phyloP scores from a whole-genome alignment of 2,113 vertebrate species.

The Pica pica region DNA sequence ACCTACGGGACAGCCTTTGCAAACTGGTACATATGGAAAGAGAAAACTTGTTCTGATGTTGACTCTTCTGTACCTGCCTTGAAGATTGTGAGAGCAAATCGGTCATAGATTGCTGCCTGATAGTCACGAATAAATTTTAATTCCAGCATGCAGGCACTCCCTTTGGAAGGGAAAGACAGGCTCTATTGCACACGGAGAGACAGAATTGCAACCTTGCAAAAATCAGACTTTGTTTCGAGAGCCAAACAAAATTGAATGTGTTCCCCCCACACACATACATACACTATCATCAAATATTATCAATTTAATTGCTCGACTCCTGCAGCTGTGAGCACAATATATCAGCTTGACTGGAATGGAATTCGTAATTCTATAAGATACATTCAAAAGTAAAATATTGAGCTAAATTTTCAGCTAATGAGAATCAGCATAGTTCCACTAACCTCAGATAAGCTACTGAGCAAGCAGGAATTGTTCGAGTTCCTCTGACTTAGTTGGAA shows the following conservation, averaged over 20 bases:
- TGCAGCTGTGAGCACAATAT: conserved; percentile 50
- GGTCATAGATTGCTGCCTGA: conserved; percentile 46
- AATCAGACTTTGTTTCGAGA: conserved; percentile 35
- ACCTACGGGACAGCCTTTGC: not conserved
- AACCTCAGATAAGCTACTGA: conserved; percentile 53
- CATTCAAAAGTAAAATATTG: not conserved
- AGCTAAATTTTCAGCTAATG: conserved; percentile 39
- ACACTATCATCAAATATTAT: conserved; percentile 58
- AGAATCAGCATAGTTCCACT: conserved; percentile 43
- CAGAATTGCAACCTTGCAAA: conserved; percentile 53
- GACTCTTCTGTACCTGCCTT: not conserved
- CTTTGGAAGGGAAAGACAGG: conserved; percentile 45
- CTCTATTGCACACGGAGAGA: conserved; percentile 19
- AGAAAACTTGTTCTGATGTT: conserved; percentile 30
- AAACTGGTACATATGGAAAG: conserved; percentile 8
- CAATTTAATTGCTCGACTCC: conserved; percentile 57
- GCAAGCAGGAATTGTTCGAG: not conserved
- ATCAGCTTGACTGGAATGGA: conserved; percentile 55
- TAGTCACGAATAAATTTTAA: conserved; percentile 41
- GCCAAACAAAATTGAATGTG: conserved; percentile 57
- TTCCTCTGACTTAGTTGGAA: conserved; percentile 60
- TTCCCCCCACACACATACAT: conserved; percentile 29
- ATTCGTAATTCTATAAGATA: conserved; percentile 5
- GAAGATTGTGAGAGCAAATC: conserved; percentile 63
- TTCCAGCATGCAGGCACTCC: conserved; percentile 52